Evolutionary conservation across 1,140 invertebrate species (phyloP).

Genomic region (Cydia strobilella): DNA sequence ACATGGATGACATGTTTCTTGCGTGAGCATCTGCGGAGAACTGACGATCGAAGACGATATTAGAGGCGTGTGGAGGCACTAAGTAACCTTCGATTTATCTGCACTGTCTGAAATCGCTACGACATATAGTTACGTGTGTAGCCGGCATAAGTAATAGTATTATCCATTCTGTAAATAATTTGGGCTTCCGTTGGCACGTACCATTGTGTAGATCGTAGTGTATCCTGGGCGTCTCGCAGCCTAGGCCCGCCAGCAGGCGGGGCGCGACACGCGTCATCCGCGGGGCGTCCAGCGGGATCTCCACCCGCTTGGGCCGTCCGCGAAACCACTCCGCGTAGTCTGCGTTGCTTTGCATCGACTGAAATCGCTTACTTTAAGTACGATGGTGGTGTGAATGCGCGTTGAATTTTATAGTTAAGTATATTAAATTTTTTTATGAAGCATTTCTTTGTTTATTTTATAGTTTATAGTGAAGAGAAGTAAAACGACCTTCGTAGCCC

Average conservation of each 20-base stretch:
- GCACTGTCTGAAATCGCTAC: no score
- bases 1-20: no score
- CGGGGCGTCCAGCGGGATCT: slow-evolving; percentile 82
- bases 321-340: slow-evolving; percentile 90
- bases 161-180: no score
- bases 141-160: no score
- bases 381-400: neutral
- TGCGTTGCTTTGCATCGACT: slow-evolving; percentile 89
- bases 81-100: no score
- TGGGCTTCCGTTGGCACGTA: slow-evolving; percentile 35
- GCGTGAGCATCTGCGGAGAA: no score
- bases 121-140: no score
- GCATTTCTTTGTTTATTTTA: no score
- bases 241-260: slow-evolving; percentile 84
- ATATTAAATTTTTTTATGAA: neutral
- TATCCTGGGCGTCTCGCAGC: slow-evolving; percentile 92
- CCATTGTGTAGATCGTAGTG: slow-evolving; percentile 87
- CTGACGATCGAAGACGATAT: no score
- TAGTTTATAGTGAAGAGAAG: no score
- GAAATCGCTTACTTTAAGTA: slow-evolving; percentile 33
- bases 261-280: slow-evolving; percentile 78
- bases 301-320: slow-evolving; percentile 86
- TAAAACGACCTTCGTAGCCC: no score
- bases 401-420: neutral
- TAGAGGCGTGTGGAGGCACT: no score